Percentiles rank a stretch among this genome's conserved stretches.
Conservation (phyloP, 2,888 invertebrate species). For the Diabrotica balteata region DNA sequence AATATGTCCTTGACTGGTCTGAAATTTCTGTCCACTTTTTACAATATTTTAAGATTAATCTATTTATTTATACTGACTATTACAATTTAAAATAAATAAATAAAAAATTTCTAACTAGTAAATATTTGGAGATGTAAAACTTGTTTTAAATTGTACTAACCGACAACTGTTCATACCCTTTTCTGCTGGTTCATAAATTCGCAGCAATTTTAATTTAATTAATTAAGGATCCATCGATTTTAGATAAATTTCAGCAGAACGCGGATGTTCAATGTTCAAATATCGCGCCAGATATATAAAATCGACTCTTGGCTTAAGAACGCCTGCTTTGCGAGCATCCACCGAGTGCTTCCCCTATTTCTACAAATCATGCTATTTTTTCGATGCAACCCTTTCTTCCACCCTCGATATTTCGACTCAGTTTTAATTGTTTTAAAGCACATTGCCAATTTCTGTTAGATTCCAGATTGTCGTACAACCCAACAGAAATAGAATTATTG, state of each 20-base stretch:
- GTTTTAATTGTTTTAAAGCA: conserved; percentile 59
- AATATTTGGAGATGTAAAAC: too few species aligned
- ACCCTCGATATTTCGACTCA: conserved; percentile 41
- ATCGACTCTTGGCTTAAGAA: conserved; percentile 44
- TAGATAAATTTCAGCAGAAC: conserved; percentile 41
- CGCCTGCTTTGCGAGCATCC: conserved; percentile 27
- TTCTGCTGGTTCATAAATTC: conserved; percentile 37
- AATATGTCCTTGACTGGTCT: too few species aligned
- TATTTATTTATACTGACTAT: too few species aligned
- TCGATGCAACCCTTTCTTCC: conserved; percentile 50
- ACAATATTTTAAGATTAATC: too few species aligned
- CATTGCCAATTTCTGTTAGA: conserved; percentile 55
- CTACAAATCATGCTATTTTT: conserved; percentile 57
- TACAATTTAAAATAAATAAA: too few species aligned
- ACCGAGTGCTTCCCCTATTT: conserved; percentile 51
- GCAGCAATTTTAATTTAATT: conserved; percentile 42
- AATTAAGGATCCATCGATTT: conserved; percentile 44
- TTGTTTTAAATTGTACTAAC: too few species aligned
- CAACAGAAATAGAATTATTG: conserved; percentile 16
- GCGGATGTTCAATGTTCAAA: conserved; percentile 44
- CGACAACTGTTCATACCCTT: too few species aligned
- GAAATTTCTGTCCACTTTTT: too few species aligned
- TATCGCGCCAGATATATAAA: conserved; percentile 43
- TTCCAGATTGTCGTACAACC: conserved; percentile 35
- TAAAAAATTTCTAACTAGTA: too few species aligned